Conservation (phyloP, 1,140 invertebrate genomes). For the Drosophila yakuba region DNA sequence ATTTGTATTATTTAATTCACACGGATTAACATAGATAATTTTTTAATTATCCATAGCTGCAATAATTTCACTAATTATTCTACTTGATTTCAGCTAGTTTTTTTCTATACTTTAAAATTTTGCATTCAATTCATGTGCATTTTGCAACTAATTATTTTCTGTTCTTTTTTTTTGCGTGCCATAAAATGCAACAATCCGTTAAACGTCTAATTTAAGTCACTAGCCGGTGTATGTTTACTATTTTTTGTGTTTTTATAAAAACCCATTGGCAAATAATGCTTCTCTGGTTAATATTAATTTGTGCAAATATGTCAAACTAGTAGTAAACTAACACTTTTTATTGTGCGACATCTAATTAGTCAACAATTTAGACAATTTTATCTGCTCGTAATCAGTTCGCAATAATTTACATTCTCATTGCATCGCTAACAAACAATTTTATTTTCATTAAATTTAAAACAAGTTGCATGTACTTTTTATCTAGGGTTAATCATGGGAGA, state of each 20-base stretch:
- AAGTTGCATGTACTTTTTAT: neutral
- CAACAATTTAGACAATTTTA: constrained; percentile 28
- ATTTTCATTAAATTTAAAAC: too few relatives aligned
- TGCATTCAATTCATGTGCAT: constrained; percentile 3
- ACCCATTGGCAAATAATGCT: neutral
- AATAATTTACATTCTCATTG: constrained; percentile 5
- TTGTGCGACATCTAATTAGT: constrained; percentile 42
- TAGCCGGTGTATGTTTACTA: neutral
- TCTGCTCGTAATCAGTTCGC: neutral
- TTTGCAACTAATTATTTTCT: neutral
- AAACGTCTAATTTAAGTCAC: neutral
- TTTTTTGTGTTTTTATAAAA: neutral
- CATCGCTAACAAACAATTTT: neutral
- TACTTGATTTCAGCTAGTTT: constrained; percentile 5
- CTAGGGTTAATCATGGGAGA: constrained; percentile 3
- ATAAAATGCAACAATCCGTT: neutral
- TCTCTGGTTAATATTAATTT: constrained; percentile 29
- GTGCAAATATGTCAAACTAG: constrained; percentile 43
- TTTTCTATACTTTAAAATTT: neutral
- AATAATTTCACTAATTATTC: constrained; percentile 39
- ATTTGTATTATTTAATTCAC: constrained; percentile 20
- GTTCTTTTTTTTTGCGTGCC: neutral
- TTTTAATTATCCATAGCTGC: constrained; percentile 21
- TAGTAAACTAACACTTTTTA: constrained; percentile 20
- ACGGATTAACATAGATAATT: constrained; percentile 36